phyloP scores from a whole-genome alignment of 2,113 vertebrate species.

The Engraulis encrasicolus region DNA sequence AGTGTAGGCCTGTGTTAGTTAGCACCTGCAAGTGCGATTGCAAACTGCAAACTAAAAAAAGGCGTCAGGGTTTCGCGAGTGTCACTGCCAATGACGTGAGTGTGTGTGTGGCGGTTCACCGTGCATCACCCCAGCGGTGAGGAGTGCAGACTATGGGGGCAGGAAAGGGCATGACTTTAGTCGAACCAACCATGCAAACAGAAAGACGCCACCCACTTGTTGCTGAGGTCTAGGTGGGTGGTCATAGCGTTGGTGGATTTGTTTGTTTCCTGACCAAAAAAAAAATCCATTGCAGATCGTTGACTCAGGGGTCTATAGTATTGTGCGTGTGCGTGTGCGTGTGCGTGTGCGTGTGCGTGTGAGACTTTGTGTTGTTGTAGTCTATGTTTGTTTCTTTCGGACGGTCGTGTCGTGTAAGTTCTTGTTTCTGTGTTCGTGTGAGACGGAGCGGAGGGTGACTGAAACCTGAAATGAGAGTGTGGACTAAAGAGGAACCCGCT shows the following conservation, averaged over 20 bases:
- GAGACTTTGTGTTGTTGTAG: background rate
- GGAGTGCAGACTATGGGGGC: background rate
- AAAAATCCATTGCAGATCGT: background rate
- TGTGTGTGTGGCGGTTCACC: background rate
- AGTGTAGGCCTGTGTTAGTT: background rate
- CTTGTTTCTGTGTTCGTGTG: background rate
- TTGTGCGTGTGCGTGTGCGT: background rate
- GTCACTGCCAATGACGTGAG: background rate
- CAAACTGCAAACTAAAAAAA: background rate
- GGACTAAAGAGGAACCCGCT: conserved; percentile 40
- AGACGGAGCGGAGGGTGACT: background rate
- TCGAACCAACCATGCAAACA: background rate
- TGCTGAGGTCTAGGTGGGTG: background rate
- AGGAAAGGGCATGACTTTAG: background rate
- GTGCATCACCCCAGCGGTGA: background rate
- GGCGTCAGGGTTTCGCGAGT: background rate
- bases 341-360: no score
- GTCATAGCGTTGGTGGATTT: background rate
- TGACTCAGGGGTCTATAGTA: background rate
- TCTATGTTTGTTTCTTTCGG: background rate
- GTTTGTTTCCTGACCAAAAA: background rate
- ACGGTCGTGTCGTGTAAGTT: background rate
- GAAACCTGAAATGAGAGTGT: conserved; percentile 40
- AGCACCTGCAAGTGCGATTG: background rate
- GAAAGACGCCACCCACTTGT: background rate